Evolutionary conservation across 2,797 vertebrate genomes (phyloP), one percentile per base, ranked within the genome.

Genomic region (Phrynocephalus forsythii): DNA sequence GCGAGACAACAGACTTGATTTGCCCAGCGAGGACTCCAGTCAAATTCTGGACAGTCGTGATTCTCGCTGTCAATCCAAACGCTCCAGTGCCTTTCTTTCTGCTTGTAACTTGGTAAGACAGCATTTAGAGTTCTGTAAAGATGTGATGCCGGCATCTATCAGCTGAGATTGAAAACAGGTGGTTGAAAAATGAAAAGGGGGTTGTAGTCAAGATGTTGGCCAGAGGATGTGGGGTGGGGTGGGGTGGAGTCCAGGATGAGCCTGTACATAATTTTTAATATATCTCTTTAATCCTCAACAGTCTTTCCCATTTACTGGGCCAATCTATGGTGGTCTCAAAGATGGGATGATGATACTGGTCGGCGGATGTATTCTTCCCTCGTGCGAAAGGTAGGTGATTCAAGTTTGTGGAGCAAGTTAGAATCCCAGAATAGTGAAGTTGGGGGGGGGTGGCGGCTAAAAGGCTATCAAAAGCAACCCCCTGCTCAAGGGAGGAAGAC

Each of bases 281-380:
- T 68, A 5, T 50, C 15, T 30, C 85, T 84, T 77, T 63, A n/a
- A 44, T 72, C 0, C 0, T 87, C 79, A 7, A 1, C 71, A 91
- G 92, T 3, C 20, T 11, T 16, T 93, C 56, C 92, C 93, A 8
- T 92, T 93, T 72, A 83, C 22, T 63, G 86, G 87, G 5, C 24
- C 82, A 15, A 88, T 93, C 77, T 82, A 50, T 18, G 60, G 63
- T 20, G 90, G 91, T 13, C 28, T 94, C 1, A 5, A n/a, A 18
- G 89, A 86, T 84, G 86, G 90, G 11, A 79, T 73, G 52, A 28
- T 82, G 63, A 28, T 92, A 20, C 2, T 80, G 11, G 24, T 93
- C 18, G 63, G 9, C 1, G 92, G 92, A 79, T 56, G 28, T 15
- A 77, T 91, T 18, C 86, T 16, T 24, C 83, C 15, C 2, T 26